phyloP scores from a whole-genome alignment of 2,797 vertebrate genomes.

The Mionectes olivaceus region DNA sequence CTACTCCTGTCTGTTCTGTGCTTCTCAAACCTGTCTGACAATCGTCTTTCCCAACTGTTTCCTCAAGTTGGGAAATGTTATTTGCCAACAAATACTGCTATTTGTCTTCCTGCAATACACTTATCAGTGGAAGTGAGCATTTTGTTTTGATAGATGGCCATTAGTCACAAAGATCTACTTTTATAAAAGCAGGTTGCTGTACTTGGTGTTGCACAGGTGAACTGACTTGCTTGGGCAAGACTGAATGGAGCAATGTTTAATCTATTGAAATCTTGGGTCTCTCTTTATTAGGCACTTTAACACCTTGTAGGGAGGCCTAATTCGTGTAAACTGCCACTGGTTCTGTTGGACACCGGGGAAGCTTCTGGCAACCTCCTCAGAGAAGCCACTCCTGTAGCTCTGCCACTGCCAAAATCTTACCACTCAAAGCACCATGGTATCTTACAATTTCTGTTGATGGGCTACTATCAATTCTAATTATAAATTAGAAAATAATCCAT shows the following conservation, averaged over 20 bases:
- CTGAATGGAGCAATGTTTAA: not conserved
- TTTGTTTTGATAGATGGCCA: not conserved
- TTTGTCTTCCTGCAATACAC: not conserved
- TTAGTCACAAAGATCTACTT: not conserved
- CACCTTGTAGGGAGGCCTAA: fast-evolving
- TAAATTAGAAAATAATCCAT: not conserved
- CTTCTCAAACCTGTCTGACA: constrained; percentile 6
- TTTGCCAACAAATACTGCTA: not conserved
- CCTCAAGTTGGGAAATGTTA: constrained; percentile 18
- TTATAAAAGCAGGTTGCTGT: not conserved
- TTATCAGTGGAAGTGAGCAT: not conserved
- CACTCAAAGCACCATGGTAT: fast-evolving
- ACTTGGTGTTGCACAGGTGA: not conserved
- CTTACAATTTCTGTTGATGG: not conserved
- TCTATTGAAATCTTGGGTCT: not conserved
- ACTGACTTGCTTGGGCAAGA: not conserved
- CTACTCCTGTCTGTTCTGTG: not conserved
- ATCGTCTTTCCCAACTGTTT: not conserved
- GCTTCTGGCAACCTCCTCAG: not conserved
- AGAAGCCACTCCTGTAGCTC: not conserved
- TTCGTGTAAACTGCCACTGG: not conserved
- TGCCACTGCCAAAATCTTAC: not conserved
- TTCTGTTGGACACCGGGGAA: not conserved
- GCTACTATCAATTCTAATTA: not conserved
- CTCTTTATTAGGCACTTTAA: not conserved